Conservation (phyloP, 2,797 vertebrate genomes). For the Salmo trutta region DNA sequence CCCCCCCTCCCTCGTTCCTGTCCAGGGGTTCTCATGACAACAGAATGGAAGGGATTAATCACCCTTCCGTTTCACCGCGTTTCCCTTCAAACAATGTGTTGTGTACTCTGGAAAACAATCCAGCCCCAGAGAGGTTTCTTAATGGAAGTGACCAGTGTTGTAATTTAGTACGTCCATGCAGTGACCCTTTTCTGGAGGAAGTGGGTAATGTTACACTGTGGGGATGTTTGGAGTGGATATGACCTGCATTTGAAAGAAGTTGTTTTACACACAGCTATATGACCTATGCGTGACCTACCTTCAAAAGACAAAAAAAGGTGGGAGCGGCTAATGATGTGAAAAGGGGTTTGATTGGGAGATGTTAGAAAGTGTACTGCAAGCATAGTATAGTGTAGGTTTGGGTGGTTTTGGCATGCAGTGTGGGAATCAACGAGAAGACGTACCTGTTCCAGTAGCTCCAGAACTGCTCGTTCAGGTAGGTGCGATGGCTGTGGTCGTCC, state of each 20-base stretch:
- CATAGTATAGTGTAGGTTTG: neutral
- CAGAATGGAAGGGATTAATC: constrained; percentile 59
- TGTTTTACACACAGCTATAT: neutral
- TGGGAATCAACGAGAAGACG: constrained; percentile 20
- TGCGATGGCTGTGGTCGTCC: constrained; percentile 93
- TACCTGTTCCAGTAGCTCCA: constrained; percentile 99
- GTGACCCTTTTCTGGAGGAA: constrained; percentile 36
- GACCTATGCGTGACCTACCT: neutral
- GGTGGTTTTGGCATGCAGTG: neutral
- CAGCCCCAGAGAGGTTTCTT: constrained; percentile 34
- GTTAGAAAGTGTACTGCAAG: neutral
- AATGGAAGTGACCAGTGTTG: constrained; percentile 15
- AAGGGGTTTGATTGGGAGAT: neutral
- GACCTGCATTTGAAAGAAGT: constrained; percentile 20
- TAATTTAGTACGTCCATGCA: constrained; percentile 8
- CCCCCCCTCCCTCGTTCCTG: constrained; percentile 19
- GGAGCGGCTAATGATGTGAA: neutral
- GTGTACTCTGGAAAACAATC: constrained; percentile 56
- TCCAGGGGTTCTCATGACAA: constrained; percentile 58
- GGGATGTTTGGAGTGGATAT: constrained; percentile 18
- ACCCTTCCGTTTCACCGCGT: constrained; percentile 52
- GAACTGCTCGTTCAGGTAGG: constrained; percentile 96
- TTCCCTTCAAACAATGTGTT: constrained; percentile 60
- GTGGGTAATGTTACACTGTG: constrained; percentile 41
- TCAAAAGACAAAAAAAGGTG: neutral